Percentiles rank a stretch among this genome's conserved stretches.
phyloP scores from a whole-genome alignment of 2,797 vertebrate genomes.

The Fratercula arctica region DNA sequence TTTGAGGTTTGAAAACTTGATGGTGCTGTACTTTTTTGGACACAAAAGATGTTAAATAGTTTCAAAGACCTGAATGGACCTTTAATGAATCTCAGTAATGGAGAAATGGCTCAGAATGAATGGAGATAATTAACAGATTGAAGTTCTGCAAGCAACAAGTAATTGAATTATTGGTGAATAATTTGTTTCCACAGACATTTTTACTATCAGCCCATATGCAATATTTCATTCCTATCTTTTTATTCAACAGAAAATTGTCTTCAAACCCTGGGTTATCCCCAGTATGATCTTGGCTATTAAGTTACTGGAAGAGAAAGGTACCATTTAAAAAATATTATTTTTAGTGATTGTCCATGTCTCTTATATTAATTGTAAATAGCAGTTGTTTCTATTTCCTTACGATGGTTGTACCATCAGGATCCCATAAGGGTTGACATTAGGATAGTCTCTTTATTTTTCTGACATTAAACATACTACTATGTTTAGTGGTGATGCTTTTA shows the following conservation, averaged over 20 bases:
- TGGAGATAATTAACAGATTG: conserved; percentile 75
- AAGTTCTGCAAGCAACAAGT: conserved; percentile 71
- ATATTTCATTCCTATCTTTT: conserved; percentile 72
- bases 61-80: conserved; percentile 34
- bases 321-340: conserved; percentile 6
- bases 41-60: conserved; percentile 49
- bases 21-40: neutral
- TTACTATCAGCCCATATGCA: conserved; percentile 58
- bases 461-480: neutral
- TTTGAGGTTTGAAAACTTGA: conserved; percentile 1
- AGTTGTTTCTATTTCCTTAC: conserved; percentile 11
- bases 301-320: conserved; percentile 45
- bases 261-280: conserved; percentile 58
- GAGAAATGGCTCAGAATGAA: conserved; percentile 72
- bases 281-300: conserved; percentile 54
- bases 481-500: neutral
- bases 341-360: neutral
- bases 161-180: conserved; percentile 74
- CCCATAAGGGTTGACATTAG: neutral
- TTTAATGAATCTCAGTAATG: conserved; percentile 57
- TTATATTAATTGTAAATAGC: conserved; percentile 56
- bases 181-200: conserved; percentile 71
- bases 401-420: neutral
- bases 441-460: neutral
- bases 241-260: conserved; percentile 63